Base-by-base conservation (phyloP, 2,113 vertebrate genomes). In the Misgurnus mizolepis region DNA sequence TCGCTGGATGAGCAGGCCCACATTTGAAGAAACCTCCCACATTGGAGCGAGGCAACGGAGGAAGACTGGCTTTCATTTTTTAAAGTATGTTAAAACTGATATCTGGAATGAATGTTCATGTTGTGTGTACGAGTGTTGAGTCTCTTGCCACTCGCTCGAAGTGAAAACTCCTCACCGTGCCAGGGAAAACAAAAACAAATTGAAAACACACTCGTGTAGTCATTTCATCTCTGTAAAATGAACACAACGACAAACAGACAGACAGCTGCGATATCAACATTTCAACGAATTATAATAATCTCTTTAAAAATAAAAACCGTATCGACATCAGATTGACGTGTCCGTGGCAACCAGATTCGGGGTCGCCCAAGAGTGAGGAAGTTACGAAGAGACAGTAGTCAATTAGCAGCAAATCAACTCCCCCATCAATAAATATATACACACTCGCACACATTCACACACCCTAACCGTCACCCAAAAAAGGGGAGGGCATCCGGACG, bases 351-450 rank as follows among this genome's bases (percentile, higher is more conserved):
- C 95, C 92, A 92, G 92, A 90, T 90, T 58, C 17, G 7, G 47
- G 65, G 80, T 61, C 43, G 68, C 49, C 41, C 3, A 4, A 66
- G 62, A 80, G 27, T 72, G 68, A 91, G 93, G 94, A 95, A 94
- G 95, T 96, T 96, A 96, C 94, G 95, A 95, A 95, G 93, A 95
- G 94, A 97, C 96, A 98, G 97, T 96, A 98, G 97, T 97, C 95
- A 91, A 94, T 96, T 98, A 98, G 97, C 97, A 99, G 97, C 97
- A 98, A 91, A 91, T 94, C 91, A 93, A 95, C 93, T 81, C 85
- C 80, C 76, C 72, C 11, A 45, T 97, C 97, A 98, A 99, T 98
- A 93, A 97, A 96, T 95, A 95, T 93, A 92, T 92, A 93, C 84
- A 93, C 84, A 83, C 78, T 62, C 67, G 41, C 67, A 50, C 27